Conservation (phyloP, 1,140 invertebrate species). For the Penaeus vannamei region DNA sequence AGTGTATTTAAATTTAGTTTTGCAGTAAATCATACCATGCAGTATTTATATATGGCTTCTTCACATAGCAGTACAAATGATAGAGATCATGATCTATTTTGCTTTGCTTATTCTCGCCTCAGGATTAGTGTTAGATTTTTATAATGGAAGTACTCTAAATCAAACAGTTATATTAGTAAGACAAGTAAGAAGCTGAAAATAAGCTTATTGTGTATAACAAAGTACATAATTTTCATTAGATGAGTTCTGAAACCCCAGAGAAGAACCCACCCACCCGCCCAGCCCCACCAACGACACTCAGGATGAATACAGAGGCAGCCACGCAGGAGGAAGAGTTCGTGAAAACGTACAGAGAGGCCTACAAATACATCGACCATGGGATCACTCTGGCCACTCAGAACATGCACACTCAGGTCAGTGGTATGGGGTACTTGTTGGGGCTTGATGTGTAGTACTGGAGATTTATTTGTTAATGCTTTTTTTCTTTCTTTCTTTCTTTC, state of each 20-base stretch:
- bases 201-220: too few relatives aligned
- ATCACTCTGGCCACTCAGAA: slow-evolving; percentile 31
- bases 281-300: slow-evolving; percentile 19
- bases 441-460: neutral
- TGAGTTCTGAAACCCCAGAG: slow-evolving; percentile 18
- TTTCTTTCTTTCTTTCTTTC: neutral
- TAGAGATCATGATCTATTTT: too few relatives aligned
- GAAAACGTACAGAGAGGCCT: slow-evolving; percentile 28
- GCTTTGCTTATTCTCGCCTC: too few relatives aligned
- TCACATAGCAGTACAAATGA: too few relatives aligned
- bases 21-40: too few relatives aligned
- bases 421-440: too few relatives aligned
- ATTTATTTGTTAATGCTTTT: neutral
- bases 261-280: slow-evolving; percentile 12
- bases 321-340: slow-evolving; percentile 48
- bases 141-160: too few relatives aligned
- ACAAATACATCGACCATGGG: slow-evolving; percentile 47
- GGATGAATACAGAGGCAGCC: neutral
- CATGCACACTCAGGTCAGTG: slow-evolving; percentile 38
- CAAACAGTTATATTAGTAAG: too few relatives aligned
- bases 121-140: too few relatives aligned
- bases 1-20: too few relatives aligned
- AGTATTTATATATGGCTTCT: too few relatives aligned
- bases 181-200: too few relatives aligned
- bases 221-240: neutral